Conservation (phyloP, 2,113 vertebrate species). For the Phasianus colchicus region DNA sequence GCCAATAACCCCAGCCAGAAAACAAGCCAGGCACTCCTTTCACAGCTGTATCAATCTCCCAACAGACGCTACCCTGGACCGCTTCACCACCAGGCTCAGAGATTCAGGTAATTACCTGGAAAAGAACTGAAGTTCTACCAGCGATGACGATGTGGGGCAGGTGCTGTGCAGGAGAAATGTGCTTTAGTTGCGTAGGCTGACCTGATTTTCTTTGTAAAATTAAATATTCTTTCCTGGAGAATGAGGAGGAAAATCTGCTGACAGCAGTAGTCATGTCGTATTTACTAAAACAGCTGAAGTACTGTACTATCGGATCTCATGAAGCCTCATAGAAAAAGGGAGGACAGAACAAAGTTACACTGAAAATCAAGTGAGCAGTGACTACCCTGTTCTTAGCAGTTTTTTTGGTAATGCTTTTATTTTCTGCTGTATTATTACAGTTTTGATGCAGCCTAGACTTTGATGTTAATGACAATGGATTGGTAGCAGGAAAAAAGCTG, state of each 20-base stretch:
- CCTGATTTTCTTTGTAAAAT: constrained; percentile 70
- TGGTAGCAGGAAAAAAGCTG: constrained; percentile 60
- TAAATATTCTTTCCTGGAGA: constrained; percentile 71
- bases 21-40: constrained; percentile 99
- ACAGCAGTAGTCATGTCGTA: constrained; percentile 67
- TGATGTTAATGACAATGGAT: constrained; percentile 59
- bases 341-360: constrained; percentile 41
- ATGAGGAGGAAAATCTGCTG: constrained; percentile 66
- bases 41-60: constrained; percentile 99
- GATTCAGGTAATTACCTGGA: constrained; percentile 94
- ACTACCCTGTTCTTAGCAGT: constrained; percentile 17
- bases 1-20: constrained; percentile 99
- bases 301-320: constrained; percentile 37
- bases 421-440: constrained; percentile 50
- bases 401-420: constrained; percentile 55
- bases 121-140: constrained; percentile 36
- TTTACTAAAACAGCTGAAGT: constrained; percentile 65
- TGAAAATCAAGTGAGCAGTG: constrained; percentile 59
- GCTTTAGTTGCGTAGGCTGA: constrained; percentile 58
- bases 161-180: constrained; percentile 33
- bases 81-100: constrained; percentile 99
- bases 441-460: constrained; percentile 65
- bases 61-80: constrained; percentile 98
- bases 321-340: not conserved
- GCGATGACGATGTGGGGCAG: not conserved